Percentiles rank a stretch among this genome's conserved stretches.
These are phyloP conservation scores for Callyntrura sp. DNA, from an alignment of 2,888 invertebrate genomes.

Conservation along the genomic window DNA sequence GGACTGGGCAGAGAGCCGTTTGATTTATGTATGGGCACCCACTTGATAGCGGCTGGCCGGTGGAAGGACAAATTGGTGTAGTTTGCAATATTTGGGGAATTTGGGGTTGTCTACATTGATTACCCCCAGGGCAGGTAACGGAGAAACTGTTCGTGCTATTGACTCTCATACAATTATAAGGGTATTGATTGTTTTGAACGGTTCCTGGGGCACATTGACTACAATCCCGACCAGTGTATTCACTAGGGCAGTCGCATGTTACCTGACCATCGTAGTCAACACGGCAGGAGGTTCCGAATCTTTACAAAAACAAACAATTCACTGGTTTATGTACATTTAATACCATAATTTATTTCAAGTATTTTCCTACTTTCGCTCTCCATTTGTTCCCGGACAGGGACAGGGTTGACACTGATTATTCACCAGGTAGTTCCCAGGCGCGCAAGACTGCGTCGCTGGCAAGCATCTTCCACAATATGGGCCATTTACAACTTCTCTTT, in stretches of 20 bases:
- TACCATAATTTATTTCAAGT: no score
- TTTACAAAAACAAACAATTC: conserved; percentile 39
- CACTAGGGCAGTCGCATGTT: conserved; percentile 77
- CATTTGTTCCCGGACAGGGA: conserved; percentile 76
- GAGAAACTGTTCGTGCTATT: conserved; percentile 72
- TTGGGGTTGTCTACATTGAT: conserved; percentile 58
- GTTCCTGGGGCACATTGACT: conserved; percentile 79
- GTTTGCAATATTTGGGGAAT: conserved; percentile 63
- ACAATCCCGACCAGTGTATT: conserved; percentile 80
- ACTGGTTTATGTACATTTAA: no score
- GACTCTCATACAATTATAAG: conserved; percentile 72
- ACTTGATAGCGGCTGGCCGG: neutral
- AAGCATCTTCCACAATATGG: conserved; percentile 75
- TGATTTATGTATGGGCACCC: conserved; percentile 43
- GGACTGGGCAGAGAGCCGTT: conserved; percentile 34
- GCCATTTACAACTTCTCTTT: conserved; percentile 16
- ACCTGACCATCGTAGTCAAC: conserved; percentile 76
- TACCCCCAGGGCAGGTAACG: conserved; percentile 58
- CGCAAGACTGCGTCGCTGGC: conserved; percentile 35
- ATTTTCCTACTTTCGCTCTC: conserved; percentile 63
- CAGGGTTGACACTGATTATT: conserved; percentile 69
- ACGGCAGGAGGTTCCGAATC: conserved; percentile 77
- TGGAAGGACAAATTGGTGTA: neutral
- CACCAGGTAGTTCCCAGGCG: conserved; percentile 54
- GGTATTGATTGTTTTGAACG: conserved; percentile 71